Conservation (phyloP, 2,797 vertebrate genomes). For the Melanotaenia trifasciata region DNA sequence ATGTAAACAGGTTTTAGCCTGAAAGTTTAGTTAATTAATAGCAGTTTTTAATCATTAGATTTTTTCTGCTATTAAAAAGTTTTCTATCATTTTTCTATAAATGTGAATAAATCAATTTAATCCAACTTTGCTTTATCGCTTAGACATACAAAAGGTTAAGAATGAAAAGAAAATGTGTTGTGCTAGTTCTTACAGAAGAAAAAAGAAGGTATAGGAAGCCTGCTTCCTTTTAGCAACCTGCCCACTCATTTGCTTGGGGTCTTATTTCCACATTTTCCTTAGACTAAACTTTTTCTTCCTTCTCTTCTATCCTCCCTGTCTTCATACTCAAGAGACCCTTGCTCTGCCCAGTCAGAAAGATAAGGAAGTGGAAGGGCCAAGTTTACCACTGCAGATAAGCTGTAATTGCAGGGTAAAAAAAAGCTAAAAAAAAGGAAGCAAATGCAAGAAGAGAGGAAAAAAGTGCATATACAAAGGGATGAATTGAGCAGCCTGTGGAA, state of each 20-base stretch:
- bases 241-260: conserved; percentile 42
- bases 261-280: conserved; percentile 14
- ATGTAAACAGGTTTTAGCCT: conserved; percentile 20
- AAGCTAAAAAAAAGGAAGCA: conserved; percentile 53
- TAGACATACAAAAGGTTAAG: conserved; percentile 15
- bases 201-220: conserved; percentile 33
- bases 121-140: conserved; percentile 27
- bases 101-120: background rate
- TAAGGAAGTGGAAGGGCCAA: conserved; percentile 76
- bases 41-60: background rate
- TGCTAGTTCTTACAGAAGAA: background rate
- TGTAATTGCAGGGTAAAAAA: conserved; percentile 81
- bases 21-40: conserved; percentile 17
- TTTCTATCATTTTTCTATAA: conserved; percentile 20
- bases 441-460: conserved; percentile 54
- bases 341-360: conserved; percentile 70
- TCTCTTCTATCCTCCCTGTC: conserved; percentile 47
- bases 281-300: conserved; percentile 20
- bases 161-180: conserved; percentile 18
- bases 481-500: conserved; percentile 65
- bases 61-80: background rate
- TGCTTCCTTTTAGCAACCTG: conserved; percentile 38
- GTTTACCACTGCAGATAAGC: conserved; percentile 81
- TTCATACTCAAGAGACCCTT: conserved; percentile 76
- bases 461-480: conserved; percentile 61